Base-by-base conservation (phyloP, 2,888 invertebrate species). In the Polyommatus icarus region DNA sequence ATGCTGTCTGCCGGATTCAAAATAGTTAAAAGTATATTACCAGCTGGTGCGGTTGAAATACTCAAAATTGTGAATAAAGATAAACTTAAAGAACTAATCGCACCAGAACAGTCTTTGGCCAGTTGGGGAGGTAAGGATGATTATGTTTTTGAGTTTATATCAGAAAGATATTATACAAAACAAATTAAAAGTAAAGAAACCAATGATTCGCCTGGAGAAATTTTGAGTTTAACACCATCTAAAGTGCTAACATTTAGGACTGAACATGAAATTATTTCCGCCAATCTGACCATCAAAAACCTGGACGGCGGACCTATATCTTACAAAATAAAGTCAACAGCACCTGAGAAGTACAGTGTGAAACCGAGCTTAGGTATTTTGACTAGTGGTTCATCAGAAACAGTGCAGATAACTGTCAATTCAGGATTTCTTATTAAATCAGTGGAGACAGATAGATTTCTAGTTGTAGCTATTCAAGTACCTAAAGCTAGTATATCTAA, bases 311-410 rank as follows among this genome's bases (percentile, higher is more conserved):
- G 80, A 20, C 67, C 82, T 15, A 79, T 87, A 15, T 85, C 84
- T 79, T 93, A 91, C 78, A 89, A 98, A 97, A 96, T 98, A 82
- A 98, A 98, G 92, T 98, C 98, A 6, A 98, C 98, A 18, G 96
- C 98, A 0, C 98, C 98, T 0, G 97, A 98, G 84, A 98, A 98
- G 87, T 98, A 98, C 90, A 95, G 97, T 78, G 98, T 98, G 8
- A 95, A 97, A 77, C 98, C 98, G 0, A 97, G 97, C 82, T 95
- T 96, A 7, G 98, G 98, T 7, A 89, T 95, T 78, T 89, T 98
- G 77, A 88, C 91, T 32, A 95, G 96, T 10, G 95, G 95, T 67
- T 95, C 94, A 46, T 91, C 91, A 10, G 92, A 95, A 24, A 91
- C 91, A 5, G 95, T 98, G 6, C 95, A 93, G 77, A 96, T 98